A percentile compares a stretch with the other conserved stretches of the same genome.
Conservation (phyloP, 1,140 invertebrate species). For the Bombus breviceps region DNA sequence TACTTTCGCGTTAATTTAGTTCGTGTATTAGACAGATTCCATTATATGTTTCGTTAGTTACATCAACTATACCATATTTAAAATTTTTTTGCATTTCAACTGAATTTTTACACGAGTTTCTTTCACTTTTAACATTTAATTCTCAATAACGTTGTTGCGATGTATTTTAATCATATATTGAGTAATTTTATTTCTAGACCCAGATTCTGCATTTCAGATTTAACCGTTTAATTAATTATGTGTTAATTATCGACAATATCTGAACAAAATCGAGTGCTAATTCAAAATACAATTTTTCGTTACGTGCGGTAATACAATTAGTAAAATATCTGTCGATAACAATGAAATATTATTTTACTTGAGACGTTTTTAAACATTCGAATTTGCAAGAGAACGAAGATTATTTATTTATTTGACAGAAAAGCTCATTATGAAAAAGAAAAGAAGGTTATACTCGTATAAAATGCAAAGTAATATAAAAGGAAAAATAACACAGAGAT, state of each 20-base stretch:
- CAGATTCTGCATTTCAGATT: background rate
- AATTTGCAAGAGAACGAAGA: too few relatives aligned
- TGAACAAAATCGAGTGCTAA: background rate
- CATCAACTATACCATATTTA: background rate
- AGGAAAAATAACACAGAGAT: too few relatives aligned
- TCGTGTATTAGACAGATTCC: background rate
- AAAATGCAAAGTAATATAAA: too few relatives aligned
- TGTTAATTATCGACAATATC: background rate
- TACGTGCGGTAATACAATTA: background rate
- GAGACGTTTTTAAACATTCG: too few relatives aligned
- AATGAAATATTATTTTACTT: background rate
- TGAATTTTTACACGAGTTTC: background rate
- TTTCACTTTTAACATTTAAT: background rate
- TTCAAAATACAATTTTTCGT: background rate
- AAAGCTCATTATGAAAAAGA: too few relatives aligned
- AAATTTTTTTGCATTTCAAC: background rate
- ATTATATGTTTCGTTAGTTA: background rate
- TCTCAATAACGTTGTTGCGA: background rate
- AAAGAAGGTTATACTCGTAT: too few relatives aligned
- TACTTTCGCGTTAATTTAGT: constrained; percentile 5
- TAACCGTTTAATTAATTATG: background rate
- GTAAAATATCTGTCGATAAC: background rate
- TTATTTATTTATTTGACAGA: too few relatives aligned
- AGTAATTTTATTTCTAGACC: background rate
- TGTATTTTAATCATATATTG: background rate